Percentiles rank a stretch among this genome's conserved stretches.
phyloP scores from a whole-genome alignment of 2,113 vertebrate genomes.

The Dromaius novaehollandiae region DNA sequence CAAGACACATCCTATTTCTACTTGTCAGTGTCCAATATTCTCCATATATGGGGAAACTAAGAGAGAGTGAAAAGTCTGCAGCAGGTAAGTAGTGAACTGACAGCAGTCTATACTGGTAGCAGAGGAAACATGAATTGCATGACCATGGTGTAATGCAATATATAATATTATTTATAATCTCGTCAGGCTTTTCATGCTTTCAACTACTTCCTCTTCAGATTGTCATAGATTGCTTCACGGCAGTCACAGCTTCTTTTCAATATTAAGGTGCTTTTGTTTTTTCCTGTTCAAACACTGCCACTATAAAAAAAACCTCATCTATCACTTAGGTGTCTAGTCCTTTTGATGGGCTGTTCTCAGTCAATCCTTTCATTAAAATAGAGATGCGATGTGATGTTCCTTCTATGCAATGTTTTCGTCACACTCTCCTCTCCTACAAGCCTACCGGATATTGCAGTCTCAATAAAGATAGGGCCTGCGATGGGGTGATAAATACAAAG shows the following conservation, averaged over 20 bases:
- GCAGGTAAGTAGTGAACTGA: neutral
- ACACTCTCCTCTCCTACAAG: neutral
- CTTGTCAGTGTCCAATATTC: neutral
- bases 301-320: neutral
- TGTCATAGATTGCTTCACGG: neutral
- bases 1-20: neutral
- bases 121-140: neutral
- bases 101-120: neutral
- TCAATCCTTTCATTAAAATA: neutral
- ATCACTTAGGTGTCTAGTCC: neutral
- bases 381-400: neutral
- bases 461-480: neutral
- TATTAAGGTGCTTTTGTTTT: neutral
- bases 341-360: slow-evolving; percentile 1
- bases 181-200: neutral
- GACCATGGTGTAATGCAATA: neutral
- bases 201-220: slow-evolving; percentile 18
- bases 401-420: neutral
- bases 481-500: neutral
- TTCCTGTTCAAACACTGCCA: neutral
- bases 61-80: neutral
- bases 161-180: slow-evolving; percentile 12
- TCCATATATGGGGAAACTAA: neutral
- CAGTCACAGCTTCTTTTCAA: neutral
- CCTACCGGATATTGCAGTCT: slow-evolving; percentile 11